These are phyloP conservation scores for Sericinus montela DNA, from an alignment of 2,888 invertebrate species.

Conservation along the genomic window DNA sequence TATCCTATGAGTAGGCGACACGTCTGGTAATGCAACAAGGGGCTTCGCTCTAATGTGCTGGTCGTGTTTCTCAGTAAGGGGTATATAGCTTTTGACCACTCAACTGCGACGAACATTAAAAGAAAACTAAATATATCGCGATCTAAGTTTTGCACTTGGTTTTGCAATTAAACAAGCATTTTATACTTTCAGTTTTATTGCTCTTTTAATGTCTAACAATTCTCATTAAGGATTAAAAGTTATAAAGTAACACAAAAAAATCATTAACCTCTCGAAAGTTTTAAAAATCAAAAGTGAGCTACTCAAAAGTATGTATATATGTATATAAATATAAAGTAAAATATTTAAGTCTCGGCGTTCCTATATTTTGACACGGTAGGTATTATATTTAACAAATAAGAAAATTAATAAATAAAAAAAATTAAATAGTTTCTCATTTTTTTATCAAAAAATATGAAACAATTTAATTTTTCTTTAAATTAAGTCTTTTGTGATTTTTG, in stretches of 20 bases:
- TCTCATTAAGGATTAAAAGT: background rate
- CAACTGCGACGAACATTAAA: constrained; percentile 51
- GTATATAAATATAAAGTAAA: too few relatives aligned
- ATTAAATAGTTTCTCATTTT: too few relatives aligned
- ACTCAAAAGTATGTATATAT: too few relatives aligned
- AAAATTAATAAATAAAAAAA: too few relatives aligned
- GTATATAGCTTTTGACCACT: constrained; percentile 61
- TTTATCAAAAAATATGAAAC: too few relatives aligned
- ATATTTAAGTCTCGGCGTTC: too few relatives aligned
- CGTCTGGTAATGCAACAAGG: constrained; percentile 47
- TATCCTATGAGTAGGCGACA: constrained; percentile 25
- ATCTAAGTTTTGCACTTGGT: constrained; percentile 15
- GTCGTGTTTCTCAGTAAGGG: constrained; percentile 58
- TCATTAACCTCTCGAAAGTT: too few relatives aligned
- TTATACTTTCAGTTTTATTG: constrained; percentile 1
- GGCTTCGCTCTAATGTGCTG: constrained; percentile 47
- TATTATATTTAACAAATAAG: too few relatives aligned
- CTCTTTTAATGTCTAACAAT: background rate
- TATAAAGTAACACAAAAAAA: background rate
- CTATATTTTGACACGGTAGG: too few relatives aligned
- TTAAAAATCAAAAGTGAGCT: too few relatives aligned
- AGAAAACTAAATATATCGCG: constrained; percentile 26
- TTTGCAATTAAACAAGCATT: constrained; percentile 14
- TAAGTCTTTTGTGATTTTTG: too few relatives aligned
- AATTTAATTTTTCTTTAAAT: too few relatives aligned